Evolutionary conservation across 2,113 vertebrate species (phyloP).

Genomic region (Hippocampus zosterae): DNA sequence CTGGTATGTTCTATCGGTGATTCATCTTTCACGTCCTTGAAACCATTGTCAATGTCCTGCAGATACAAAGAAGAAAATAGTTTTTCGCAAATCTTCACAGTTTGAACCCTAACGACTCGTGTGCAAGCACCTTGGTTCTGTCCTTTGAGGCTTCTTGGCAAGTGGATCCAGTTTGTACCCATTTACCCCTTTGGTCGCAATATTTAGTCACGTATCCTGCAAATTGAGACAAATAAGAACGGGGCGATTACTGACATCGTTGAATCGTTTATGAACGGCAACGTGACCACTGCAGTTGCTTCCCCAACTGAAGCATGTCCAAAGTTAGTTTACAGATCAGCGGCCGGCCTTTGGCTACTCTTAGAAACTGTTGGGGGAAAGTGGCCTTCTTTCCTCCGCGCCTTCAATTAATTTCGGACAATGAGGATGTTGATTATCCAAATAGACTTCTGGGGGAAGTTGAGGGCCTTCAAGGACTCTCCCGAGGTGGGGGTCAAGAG

Average conservation of each 20-base stretch:
- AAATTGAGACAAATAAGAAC: conserved; percentile 19
- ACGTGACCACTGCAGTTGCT: no score
- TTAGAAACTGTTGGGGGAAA: no score
- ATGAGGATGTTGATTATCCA: no score
- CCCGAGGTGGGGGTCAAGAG: no score
- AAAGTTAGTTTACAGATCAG: conserved; percentile 16
- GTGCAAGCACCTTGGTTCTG: conserved; percentile 74
- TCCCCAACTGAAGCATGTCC: no score
- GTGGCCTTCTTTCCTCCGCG: no score
- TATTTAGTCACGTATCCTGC: conserved; percentile 75
- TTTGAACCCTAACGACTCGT: conserved; percentile 3
- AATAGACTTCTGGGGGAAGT: no score
- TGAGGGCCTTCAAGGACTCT: no score
- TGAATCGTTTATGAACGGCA: not conserved
- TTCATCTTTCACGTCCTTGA: conserved; percentile 20
- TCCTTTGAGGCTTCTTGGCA: conserved; percentile 81
- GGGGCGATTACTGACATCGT: not conserved
- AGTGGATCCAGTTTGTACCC: conserved; percentile 82
- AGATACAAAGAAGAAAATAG: not conserved
- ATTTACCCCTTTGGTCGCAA: conserved; percentile 84
- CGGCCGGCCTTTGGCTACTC: not conserved
- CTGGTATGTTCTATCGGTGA: not conserved
- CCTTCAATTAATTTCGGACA: no score
- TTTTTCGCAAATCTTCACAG: not conserved
- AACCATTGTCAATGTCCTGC: conserved; percentile 15